These are phyloP conservation scores for Hirtodrosophila histrioides DNA, from an alignment of 2,888 invertebrate genomes.

Conservation along the genomic window DNA sequence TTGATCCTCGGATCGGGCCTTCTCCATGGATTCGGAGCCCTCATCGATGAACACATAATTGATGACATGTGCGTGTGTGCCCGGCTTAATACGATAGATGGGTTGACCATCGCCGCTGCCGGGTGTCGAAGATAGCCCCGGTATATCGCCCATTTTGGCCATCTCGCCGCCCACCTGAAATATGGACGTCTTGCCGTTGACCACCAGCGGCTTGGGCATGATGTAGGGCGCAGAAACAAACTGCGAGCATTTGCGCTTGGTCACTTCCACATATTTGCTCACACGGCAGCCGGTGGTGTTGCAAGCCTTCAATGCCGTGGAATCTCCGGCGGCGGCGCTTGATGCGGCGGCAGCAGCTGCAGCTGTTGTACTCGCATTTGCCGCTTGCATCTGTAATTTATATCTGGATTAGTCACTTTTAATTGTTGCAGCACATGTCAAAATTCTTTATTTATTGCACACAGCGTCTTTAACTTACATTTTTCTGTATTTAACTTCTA, in stretches of 20 bases:
- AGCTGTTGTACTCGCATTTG: conserved; percentile 1
- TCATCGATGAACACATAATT: conserved; percentile 83
- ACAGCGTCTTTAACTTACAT: neutral
- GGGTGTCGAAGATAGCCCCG: conserved; percentile 49
- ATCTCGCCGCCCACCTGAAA: conserved; percentile 81
- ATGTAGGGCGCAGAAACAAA: conserved; percentile 78
- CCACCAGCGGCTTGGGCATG: conserved; percentile 78
- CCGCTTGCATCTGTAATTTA: conserved; percentile 36
- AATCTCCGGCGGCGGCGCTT: conserved; percentile 1
- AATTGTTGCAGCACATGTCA: neutral
- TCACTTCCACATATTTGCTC: conserved; percentile 73
- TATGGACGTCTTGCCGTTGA: conserved; percentile 82
- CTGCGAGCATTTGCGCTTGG: conserved; percentile 78
- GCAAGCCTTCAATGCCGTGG: conserved; percentile 52
- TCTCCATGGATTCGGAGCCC: conserved; percentile 78
- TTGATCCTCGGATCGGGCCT: conserved; percentile 79
- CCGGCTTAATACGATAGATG: conserved; percentile 82
- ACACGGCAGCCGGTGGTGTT: conserved; percentile 53
- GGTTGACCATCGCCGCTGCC: conserved; percentile 45
- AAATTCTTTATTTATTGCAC: neutral
- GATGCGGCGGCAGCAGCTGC: neutral
- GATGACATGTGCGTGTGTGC: conserved; percentile 83
- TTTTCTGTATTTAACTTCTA: conserved; percentile 7
- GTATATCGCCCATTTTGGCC: conserved; percentile 75
- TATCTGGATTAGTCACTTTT: neutral